These are phyloP conservation scores for Metacarcinus magister DNA, from an alignment of 2,888 invertebrate genomes.

Conservation along the genomic window DNA sequence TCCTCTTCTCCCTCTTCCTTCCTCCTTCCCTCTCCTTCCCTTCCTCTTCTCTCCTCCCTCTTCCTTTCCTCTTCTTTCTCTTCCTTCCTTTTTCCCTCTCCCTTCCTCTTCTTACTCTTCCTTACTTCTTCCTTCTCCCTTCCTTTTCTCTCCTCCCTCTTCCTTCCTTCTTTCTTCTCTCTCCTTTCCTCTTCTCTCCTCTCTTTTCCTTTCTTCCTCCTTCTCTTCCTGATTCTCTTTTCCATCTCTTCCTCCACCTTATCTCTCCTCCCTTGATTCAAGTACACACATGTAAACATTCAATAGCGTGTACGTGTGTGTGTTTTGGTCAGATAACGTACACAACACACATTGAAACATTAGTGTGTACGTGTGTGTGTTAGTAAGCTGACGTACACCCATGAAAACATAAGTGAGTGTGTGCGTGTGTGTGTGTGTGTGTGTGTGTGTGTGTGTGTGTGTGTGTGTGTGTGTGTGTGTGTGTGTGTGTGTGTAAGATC, in stretches of 20 bases:
- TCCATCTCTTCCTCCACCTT: background rate
- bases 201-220: background rate
- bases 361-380: too few relatives aligned
- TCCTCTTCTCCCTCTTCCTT: too few relatives aligned
- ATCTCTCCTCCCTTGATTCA: background rate
- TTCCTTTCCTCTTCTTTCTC: background rate
- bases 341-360: too few relatives aligned
- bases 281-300: too few relatives aligned
- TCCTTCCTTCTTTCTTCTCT: background rate
- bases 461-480: conserved; percentile 44
- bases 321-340: too few relatives aligned
- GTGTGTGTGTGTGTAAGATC: too few relatives aligned
- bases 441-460: too few relatives aligned
- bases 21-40: too few relatives aligned
- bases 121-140: background rate
- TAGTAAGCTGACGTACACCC: too few relatives aligned
- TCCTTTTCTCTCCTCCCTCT: background rate
- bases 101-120: background rate
- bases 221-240: background rate
- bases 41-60: background rate
- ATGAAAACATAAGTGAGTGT: too few relatives aligned
- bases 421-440: conserved; percentile 12
- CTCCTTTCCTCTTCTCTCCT: background rate
- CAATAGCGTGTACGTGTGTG: too few relatives aligned
- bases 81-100: background rate